Evolutionary conservation across 2,888 invertebrate species (phyloP).

Genomic region (Scotopteryx bipunctaria): DNA sequence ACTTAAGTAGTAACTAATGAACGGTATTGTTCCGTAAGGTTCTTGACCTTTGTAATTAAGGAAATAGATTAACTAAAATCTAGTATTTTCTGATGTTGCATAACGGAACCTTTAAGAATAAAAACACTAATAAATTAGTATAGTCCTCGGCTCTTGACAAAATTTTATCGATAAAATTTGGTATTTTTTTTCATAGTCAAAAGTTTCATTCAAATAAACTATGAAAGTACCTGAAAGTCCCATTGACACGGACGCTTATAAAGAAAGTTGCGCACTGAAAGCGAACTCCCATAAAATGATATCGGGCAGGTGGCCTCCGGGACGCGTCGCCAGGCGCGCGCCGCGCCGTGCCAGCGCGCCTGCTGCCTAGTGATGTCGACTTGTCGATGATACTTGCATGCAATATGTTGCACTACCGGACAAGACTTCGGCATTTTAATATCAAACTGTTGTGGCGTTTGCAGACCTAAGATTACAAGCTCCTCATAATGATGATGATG

Average conservation of each 20-base stretch:
- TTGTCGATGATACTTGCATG: conserved; percentile 9
- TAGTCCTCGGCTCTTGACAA: too few species aligned
- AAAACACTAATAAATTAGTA: too few species aligned
- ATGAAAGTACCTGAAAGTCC: conserved; percentile 24
- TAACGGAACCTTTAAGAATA: neutral
- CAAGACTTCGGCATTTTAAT: too few species aligned
- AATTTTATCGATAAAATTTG: too few species aligned
- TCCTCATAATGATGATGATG: too few species aligned
- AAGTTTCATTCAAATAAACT: conserved; percentile 24
- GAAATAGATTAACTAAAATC: neutral
- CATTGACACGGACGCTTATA: conserved; percentile 38
- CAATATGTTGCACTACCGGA: too few species aligned
- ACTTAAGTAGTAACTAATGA: conserved; percentile 1
- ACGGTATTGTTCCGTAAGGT: neutral
- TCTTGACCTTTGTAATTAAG: conserved; percentile 5
- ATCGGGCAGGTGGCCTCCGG: conserved; percentile 45
- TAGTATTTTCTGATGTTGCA: neutral
- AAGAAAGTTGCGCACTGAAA: conserved; percentile 41
- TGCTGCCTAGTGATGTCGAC: neutral
- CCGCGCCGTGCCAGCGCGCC: neutral
- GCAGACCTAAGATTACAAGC: too few species aligned
- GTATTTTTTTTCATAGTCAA: neutral
- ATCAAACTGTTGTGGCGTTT: too few species aligned
- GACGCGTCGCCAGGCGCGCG: conserved; percentile 6
- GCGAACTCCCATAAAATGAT: conserved; percentile 49